Base-by-base conservation (phyloP, 2,113 vertebrate species). In the Odocoileus hemionus region DNA sequence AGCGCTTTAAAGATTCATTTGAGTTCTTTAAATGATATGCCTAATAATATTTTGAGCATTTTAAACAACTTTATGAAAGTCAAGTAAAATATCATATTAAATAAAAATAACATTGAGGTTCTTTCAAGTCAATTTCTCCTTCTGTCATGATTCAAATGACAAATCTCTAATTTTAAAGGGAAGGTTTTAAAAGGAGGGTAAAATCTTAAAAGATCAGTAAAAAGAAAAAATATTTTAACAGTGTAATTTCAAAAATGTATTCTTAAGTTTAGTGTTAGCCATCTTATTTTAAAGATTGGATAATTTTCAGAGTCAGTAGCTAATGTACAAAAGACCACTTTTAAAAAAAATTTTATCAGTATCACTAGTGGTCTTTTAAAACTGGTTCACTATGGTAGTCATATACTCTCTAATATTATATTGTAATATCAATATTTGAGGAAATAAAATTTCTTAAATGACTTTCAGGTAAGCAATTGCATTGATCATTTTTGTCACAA, bases 1-100 rank as follows among this genome's bases (percentile, higher is more conserved):
- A 96, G 64, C 28, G 60, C 96, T 98, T 98, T 98, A 97, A 98
- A 98, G 95, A 96, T 97, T 97, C 88, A 94, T 98, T 98, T 98
- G 54, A 98, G 98, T 98, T 97, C 82, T 97, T 98, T 98, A 96
- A 98, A 96, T 96, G 92, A 70, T 96, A 86, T 74, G 79, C 45
- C 86, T 98, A 97, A 97, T 98, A 98, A 98, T 36, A 50, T 97
- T 98, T 89, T 76, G 89, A 94, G n/a, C 95, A 98, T 97, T 98
- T 98, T 94, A 89, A 98, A 94, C 76, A 98, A 97, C 52, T 98
- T 98, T 97, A 95, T 97, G 98, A 96, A 98, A 93, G 36, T 95
- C 30, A 57, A 97, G 6, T 70, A 98, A 98, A 97, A 96, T 97
- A 96, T 97, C 98, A 58, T 94, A 57, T 94, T 97, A 67, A 23